Evolutionary conservation across 2,113 vertebrate genomes (phyloP).

Genomic region (Hassar affinis): DNA sequence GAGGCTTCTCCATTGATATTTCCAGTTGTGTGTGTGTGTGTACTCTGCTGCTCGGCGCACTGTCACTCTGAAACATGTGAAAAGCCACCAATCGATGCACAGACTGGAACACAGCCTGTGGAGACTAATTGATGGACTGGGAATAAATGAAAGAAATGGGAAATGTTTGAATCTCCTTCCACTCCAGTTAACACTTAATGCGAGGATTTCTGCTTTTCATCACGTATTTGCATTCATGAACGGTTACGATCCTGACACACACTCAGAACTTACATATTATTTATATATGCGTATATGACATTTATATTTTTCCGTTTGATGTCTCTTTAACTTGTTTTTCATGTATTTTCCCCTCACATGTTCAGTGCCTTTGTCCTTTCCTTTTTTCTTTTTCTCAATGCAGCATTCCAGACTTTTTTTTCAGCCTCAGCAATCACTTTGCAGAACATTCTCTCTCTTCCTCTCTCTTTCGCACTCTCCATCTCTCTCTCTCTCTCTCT

Average conservation of each 20-base stretch:
- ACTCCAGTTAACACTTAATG: constrained; percentile 54
- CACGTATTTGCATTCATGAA: background rate
- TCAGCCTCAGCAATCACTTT: constrained; percentile 34
- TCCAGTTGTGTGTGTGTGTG: constrained; percentile 16
- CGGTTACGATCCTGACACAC: background rate
- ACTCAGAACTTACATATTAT: background rate
- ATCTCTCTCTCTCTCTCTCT: constrained; percentile 9
- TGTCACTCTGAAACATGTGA: background rate
- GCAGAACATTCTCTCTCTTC: constrained; percentile 26
- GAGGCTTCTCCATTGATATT: constrained; percentile 39
- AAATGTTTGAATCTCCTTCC: constrained; percentile 56
- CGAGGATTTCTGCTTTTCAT: background rate
- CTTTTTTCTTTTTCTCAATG: constrained; percentile 46
- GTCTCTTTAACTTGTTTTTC: background rate
- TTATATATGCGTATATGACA: background rate
- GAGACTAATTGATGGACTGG: constrained; percentile 45
- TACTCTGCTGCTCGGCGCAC: background rate
- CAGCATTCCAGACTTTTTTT: constrained; percentile 41
- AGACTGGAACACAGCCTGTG: constrained; percentile 21
- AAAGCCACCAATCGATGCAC: background rate
- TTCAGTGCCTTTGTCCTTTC: constrained; percentile 16
- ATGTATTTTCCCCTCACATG: background rate
- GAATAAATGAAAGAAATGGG: constrained; percentile 52
- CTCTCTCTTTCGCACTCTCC: constrained; percentile 30
- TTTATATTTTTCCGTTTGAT: background rate